Evolutionary conservation across 2,113 vertebrate species (phyloP), one percentile per base, ranked within the genome.

Genomic region (Scopus umbretta): DNA sequence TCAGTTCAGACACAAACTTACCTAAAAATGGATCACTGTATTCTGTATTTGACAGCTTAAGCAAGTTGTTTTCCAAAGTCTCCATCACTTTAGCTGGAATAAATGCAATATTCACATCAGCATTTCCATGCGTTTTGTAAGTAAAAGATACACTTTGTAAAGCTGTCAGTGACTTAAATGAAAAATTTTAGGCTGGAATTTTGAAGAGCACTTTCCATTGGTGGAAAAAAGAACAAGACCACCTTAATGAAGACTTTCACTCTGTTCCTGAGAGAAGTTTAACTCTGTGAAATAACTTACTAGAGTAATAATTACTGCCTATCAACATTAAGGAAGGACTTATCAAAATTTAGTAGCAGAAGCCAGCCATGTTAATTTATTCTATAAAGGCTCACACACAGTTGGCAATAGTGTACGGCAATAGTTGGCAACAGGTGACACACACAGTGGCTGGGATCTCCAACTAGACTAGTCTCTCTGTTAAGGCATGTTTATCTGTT

Each of bases 1-100:
- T 80, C 62, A 58, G 22, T 74, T 94, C 68, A 67, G 42, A 88
- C 72, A 95, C 58, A n/a, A 86, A 97, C 98, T 98, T 94, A 98
- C 98, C 98, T 93, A 97, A 92, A 74, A 98, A 98, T 23, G 98
- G 95, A 85, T 98, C 98, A 47, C 84, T 59, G 16, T 98, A 97
- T 84, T 98, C 97, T 56, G 98, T 97, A 91, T 97, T 97, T 71
- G 98, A 98, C 47, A 98, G 94, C 87, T 97, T 98, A 67, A 98
- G 95, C 45, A 96, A 97, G 90, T 90, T 98, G 97, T 53, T 98
- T 97, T 96, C 97, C 96, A 97, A 88, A 84, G 95, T 97, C 55
- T 98, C 97, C 65, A 98, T 56, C 59, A 91, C 73, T 91, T 97
- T 98, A 94, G 97, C 98, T 98, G 70, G 17, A 94, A 95, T 52